These are phyloP conservation scores for Saccopteryx bilineata DNA, from an alignment of 2,113 vertebrate genomes.

Conservation along the genomic window DNA sequence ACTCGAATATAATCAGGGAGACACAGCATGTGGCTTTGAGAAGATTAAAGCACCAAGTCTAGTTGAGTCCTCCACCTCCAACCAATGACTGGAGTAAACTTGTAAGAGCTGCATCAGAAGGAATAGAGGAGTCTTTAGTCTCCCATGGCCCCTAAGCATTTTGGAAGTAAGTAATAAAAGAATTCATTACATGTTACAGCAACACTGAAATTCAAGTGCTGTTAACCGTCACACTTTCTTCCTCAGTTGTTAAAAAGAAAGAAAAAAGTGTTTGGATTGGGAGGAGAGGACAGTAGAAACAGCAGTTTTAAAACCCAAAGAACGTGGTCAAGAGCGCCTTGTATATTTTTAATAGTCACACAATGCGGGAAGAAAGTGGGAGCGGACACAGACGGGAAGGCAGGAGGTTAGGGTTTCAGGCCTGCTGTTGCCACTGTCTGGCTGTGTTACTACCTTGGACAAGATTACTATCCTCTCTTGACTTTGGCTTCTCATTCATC, in stretches of 20 bases:
- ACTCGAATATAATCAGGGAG: slow-evolving; percentile 17
- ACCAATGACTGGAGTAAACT: not conserved
- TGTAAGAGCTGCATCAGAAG: slow-evolving; percentile 42
- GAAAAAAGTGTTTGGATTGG: slow-evolving; percentile 43
- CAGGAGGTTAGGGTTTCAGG: slow-evolving; percentile 42
- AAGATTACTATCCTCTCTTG: not conserved
- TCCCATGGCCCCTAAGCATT: slow-evolving; percentile 53
- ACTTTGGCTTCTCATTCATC: slow-evolving; percentile 28
- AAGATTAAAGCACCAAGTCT: slow-evolving; percentile 33
- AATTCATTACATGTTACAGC: slow-evolving; percentile 70
- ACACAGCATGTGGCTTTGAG: not conserved
- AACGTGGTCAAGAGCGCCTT: slow-evolving; percentile 70
- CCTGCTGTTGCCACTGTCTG: slow-evolving; percentile 56
- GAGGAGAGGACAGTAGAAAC: slow-evolving; percentile 23
- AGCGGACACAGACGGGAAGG: slow-evolving; percentile 37
- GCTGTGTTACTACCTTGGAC: slow-evolving; percentile 54
- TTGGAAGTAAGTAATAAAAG: slow-evolving; percentile 75
- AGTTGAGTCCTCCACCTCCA: not conserved
- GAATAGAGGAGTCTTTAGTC: slow-evolving; percentile 50
- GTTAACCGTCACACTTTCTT: slow-evolving; percentile 70
- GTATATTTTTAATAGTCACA: slow-evolving; percentile 66
- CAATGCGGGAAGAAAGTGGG: not conserved
- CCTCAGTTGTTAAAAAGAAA: slow-evolving; percentile 71
- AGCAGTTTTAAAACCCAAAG: slow-evolving; percentile 66
- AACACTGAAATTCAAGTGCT: slow-evolving; percentile 73